These are phyloP conservation scores for Apocheima hispidaria DNA, from an alignment of 2,888 invertebrate species.

Conservation along the genomic window DNA sequence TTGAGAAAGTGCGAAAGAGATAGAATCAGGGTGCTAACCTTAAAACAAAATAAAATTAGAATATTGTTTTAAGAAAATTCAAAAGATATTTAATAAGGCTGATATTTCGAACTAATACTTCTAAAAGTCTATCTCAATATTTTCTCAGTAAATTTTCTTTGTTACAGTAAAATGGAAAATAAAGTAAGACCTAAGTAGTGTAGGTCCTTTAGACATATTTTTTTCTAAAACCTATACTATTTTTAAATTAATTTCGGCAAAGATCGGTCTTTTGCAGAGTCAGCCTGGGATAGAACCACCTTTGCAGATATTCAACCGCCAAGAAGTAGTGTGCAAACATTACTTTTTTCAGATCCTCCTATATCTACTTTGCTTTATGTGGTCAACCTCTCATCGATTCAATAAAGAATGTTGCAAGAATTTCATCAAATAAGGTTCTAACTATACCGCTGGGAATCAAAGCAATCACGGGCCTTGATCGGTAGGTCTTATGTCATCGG, in stretches of 20 bases:
- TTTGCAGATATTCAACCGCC: no score
- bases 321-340: not conserved
- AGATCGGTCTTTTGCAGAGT: no score
- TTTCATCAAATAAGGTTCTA: constrained; percentile 9
- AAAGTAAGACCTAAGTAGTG: not conserved
- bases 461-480: constrained; percentile 56
- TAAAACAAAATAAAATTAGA: no score
- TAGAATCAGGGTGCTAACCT: no score
- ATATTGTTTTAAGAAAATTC: not conserved
- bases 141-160: not conserved
- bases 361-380: not conserved
- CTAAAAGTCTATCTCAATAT: not conserved
- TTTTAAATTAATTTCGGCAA: no score
- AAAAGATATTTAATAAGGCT: not conserved
- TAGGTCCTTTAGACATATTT: no score
- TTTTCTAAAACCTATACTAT: no score
- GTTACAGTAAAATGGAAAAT: not conserved
- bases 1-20: no score
- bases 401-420: constrained; percentile 7
- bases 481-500: constrained; percentile 44
- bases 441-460: constrained; percentile 32
- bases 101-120: not conserved
- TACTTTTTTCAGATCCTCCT: no score
- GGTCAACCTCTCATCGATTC: constrained; percentile 1
- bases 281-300: no score